A percentile compares a stretch with the other conserved stretches of the same genome.
Evolutionary conservation across 2,888 invertebrate genomes (phyloP).

Genomic region (Carterocephalus palaemon): DNA sequence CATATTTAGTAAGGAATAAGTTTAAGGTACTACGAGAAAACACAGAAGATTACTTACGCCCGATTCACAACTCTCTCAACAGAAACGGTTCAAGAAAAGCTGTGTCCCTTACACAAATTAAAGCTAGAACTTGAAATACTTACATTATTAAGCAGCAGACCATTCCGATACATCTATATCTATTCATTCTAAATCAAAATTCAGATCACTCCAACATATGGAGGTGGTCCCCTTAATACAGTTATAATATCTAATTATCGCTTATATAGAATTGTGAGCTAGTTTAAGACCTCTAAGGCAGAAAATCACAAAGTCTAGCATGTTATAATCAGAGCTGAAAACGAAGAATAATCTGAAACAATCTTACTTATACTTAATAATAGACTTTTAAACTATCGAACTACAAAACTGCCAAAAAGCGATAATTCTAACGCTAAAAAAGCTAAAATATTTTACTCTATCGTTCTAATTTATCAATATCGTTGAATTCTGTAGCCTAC

Average conservation of each 20-base stretch:
- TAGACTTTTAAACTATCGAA: constrained; percentile 58
- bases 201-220: constrained; percentile 59
- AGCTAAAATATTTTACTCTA: constrained; percentile 55
- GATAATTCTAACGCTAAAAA: constrained; percentile 65
- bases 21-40: constrained; percentile 38
- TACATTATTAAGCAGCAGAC: constrained; percentile 50
- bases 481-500: constrained; percentile 60
- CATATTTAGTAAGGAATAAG: constrained; percentile 36
- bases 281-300: constrained; percentile 58
- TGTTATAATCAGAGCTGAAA: constrained; percentile 50
- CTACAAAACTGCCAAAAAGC: constrained; percentile 73
- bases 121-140: constrained; percentile 60
- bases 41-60: constrained; percentile 44
- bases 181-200: constrained; percentile 48
- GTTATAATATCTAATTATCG: constrained; percentile 42
- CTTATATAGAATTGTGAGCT: constrained; percentile 53
- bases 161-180: constrained; percentile 48
- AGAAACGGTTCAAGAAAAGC: constrained; percentile 51
- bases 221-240: constrained; percentile 74
- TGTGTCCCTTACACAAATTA: constrained; percentile 43
- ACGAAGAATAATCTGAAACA: constrained; percentile 49
- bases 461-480: constrained; percentile 52
- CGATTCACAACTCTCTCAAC: constrained; percentile 64
- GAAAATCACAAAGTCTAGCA: constrained; percentile 65
- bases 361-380: constrained; percentile 48